phyloP scores from a whole-genome alignment of 2,113 vertebrate genomes.

The Siphamia tubifer region DNA sequence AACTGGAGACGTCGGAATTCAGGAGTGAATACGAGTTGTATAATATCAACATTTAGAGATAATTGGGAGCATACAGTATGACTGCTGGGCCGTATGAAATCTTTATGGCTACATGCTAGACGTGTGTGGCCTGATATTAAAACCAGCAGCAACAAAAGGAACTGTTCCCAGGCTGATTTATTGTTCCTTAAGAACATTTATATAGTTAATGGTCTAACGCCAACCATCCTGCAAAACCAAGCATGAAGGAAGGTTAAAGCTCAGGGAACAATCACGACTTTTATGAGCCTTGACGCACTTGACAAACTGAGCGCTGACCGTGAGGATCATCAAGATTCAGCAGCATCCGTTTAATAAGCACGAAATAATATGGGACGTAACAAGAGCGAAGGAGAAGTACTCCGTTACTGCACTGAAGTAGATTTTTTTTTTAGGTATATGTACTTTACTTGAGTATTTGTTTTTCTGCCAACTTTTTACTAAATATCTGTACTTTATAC shows the following conservation, averaged over 20 bases:
- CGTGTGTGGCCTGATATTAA: slow-evolving; percentile 41
- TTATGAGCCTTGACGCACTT: slow-evolving; percentile 62
- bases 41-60: slow-evolving; percentile 73
- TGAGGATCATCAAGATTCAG: slow-evolving; percentile 48
- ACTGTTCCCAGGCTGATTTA: slow-evolving; percentile 49
- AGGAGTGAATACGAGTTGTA: slow-evolving; percentile 60
- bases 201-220: slow-evolving; percentile 55
- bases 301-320: slow-evolving; percentile 18
- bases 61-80: slow-evolving; percentile 62
- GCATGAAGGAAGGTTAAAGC: slow-evolving; percentile 58
- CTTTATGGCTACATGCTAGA: slow-evolving; percentile 11
- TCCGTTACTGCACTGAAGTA: too few species aligned
- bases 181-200: slow-evolving; percentile 54
- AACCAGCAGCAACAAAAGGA: slow-evolving; percentile 26
- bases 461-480: too few species aligned
- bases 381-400: too few species aligned
- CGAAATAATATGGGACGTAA: too few species aligned
- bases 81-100: slow-evolving; percentile 52
- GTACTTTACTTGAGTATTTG: too few species aligned
- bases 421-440: too few species aligned
- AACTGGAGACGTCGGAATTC: slow-evolving; percentile 63
- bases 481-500: too few species aligned
- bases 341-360: slow-evolving; percentile 27
- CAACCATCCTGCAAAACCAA: slow-evolving; percentile 49
- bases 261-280: slow-evolving; percentile 51